phyloP scores from a whole-genome alignment of 2,113 vertebrate genomes.

The Gavia stellata region DNA sequence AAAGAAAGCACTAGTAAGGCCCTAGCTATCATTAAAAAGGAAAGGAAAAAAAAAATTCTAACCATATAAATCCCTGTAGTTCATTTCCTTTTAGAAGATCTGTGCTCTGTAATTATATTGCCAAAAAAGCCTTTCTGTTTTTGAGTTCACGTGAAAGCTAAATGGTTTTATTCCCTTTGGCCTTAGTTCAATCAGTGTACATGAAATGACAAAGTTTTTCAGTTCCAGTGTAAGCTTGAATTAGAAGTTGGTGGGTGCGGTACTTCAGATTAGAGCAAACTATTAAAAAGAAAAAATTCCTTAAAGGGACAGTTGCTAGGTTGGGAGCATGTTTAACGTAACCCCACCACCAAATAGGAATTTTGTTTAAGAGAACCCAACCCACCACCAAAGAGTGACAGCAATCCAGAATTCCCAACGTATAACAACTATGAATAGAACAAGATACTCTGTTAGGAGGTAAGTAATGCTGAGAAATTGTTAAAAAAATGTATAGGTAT shows the following conservation, averaged over 20 bases:
- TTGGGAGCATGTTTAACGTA: not conserved
- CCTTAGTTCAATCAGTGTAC: not conserved
- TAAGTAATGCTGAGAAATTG: not conserved
- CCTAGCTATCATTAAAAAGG: not conserved
- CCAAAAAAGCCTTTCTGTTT: constrained; percentile 24
- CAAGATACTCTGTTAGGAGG: not conserved
- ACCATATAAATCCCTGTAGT: constrained; percentile 25
- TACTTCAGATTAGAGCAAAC: not conserved
- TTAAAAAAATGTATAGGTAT: not conserved
- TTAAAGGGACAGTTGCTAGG: not conserved
- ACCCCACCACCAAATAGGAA: not conserved
- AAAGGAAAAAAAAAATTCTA: not conserved
- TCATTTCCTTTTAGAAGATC: constrained; percentile 40
- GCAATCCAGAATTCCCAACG: not conserved
- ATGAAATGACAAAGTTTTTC: not conserved
- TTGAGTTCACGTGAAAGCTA: constrained; percentile 11
- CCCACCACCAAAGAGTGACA: not conserved
- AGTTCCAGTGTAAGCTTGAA: not conserved
- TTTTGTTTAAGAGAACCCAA: not conserved
- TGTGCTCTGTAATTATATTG: constrained; percentile 46
- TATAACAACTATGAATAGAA: not conserved
- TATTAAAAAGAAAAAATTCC: not conserved
- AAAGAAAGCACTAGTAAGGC: not conserved
- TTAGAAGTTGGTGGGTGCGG: not conserved
- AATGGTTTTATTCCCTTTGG: constrained; percentile 35